Conservation (phyloP, 1,140 invertebrate species). For the Geopemphigus sp. region DNA sequence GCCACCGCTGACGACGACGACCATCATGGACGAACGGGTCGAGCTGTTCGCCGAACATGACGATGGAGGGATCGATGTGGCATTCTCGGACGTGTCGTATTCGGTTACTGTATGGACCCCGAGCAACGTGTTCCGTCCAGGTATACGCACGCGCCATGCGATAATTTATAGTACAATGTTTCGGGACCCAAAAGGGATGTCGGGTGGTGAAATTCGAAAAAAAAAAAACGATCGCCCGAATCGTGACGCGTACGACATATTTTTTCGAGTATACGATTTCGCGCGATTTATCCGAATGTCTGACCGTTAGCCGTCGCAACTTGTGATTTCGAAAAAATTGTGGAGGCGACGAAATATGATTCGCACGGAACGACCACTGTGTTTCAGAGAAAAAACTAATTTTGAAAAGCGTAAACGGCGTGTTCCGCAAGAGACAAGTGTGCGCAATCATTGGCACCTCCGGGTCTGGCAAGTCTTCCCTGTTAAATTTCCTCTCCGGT, state of each 20-base stretch:
- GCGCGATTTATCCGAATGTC: too few relatives aligned
- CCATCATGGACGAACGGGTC: neutral
- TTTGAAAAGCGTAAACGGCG: slow-evolving; percentile 68
- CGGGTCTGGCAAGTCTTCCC: slow-evolving; percentile 87
- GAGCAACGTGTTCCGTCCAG: neutral
- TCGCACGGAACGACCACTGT: neutral
- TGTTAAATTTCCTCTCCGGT: slow-evolving; percentile 86
- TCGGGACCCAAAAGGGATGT: too few relatives aligned
- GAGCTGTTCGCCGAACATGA: neutral
- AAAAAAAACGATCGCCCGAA: neutral
- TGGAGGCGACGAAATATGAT: too few relatives aligned
- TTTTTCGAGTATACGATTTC: neutral
- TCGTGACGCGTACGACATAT: too few relatives aligned
- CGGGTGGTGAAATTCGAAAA: too few relatives aligned
- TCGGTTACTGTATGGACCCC: slow-evolving; percentile 3
- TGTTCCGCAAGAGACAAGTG: slow-evolving; percentile 73
- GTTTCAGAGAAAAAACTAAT: neutral
- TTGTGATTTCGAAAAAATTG: too few relatives aligned
- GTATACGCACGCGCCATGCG: neutral
- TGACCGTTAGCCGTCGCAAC: too few relatives aligned
- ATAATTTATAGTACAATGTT: too few relatives aligned
- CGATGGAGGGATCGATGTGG: neutral
- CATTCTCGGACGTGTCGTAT: slow-evolving; percentile 25
- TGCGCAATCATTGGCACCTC: slow-evolving; percentile 93
- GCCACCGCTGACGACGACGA: too few relatives aligned